Conservation (phyloP, 2,113 vertebrate genomes). For the Ivindomyrus marchei region DNA sequence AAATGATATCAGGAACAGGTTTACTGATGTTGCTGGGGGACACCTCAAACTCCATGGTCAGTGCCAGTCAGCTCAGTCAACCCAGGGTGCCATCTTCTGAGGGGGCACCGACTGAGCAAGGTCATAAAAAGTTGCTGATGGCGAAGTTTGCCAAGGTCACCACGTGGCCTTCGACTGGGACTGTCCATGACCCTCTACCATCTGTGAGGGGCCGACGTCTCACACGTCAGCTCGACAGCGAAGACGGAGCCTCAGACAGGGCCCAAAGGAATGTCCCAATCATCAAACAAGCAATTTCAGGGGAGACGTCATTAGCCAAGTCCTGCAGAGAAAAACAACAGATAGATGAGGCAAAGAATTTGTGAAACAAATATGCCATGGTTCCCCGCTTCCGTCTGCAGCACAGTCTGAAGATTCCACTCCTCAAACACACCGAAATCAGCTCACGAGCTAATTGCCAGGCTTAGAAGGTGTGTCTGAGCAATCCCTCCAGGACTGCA, state of each 20-base stretch:
- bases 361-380: background rate
- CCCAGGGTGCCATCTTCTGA: background rate
- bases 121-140: background rate
- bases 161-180: slow-evolving; percentile 43
- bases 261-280: slow-evolving; percentile 78
- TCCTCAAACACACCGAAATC: background rate
- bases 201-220: slow-evolving; percentile 88
- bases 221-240: slow-evolving; percentile 89
- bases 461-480: no score
- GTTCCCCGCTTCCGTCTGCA: background rate
- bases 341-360: background rate
- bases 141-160: slow-evolving; percentile 15
- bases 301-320: slow-evolving; percentile 88
- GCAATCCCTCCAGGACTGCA: background rate
- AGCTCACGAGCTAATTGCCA: background rate
- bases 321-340: slow-evolving; percentile 62
- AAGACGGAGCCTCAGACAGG: slow-evolving; percentile 81
- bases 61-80: background rate
- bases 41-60: slow-evolving; percentile 52
- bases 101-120: background rate
- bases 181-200: slow-evolving; percentile 71
- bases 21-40: slow-evolving; percentile 71
- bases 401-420: background rate
- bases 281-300: slow-evolving; percentile 81
- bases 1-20: slow-evolving; percentile 15